Evolutionary conservation across 2,113 vertebrate species (phyloP), one percentile per base, ranked within the genome.

Genomic region (Alligator sinensis): DNA sequence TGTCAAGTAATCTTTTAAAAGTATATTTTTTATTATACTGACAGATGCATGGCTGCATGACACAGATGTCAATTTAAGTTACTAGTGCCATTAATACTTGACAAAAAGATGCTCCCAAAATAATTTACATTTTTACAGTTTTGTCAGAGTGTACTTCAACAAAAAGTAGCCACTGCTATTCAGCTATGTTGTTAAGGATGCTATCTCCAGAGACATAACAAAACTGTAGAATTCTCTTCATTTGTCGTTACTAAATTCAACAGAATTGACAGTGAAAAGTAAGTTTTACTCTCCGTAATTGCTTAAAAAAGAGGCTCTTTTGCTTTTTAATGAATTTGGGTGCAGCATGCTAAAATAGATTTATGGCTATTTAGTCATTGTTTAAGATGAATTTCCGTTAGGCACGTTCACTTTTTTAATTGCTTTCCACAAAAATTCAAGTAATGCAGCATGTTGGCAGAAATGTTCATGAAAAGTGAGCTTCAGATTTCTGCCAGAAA

Each of bases 51-150:
- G 94, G 90, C 94, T 97, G 90, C 86, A 91, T 96, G 96, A 95
- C 92, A 95, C 92, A 95, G 94, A 96, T 97, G 94, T 96, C 96
- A 95, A 95, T 95, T 94, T 96, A 95, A 95, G 93, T 97, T 96
- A 96, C 95, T 91, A 91, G 91, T 94, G 90, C 87, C 94, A 93
- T 96, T 96, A 97, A 91, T 96, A 93, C 94, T 93, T 97, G 93
- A 95, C 94, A 94, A 97, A 97, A 90, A 96, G 89, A 87, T 76
- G 86, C 86, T 96, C 96, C 95, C 96, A 88, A 87, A 94, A 96
- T 95, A 93, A 94, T 91, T 96, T 90, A 90, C 9, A 68, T 95
- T 97, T 96, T 87, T 82, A 91, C 92, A 95, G 85, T 91, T 93
- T 95, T 95, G 91, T 94, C 95, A 97, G 92, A 91, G 79, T 87